Conservation (phyloP, 35 echinoderm and acorn worm species). For the Anneissia japonica region DNA sequence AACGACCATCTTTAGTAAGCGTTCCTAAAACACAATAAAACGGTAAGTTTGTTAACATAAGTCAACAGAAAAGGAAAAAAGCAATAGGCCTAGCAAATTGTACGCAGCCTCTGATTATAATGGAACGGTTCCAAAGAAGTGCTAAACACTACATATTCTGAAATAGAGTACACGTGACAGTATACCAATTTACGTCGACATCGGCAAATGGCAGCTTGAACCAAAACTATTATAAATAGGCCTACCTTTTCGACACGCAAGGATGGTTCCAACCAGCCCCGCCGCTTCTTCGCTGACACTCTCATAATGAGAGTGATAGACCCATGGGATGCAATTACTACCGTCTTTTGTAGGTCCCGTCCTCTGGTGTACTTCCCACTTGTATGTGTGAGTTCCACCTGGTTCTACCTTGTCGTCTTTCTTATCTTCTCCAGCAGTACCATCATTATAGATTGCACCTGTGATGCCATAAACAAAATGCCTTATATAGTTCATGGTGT, state of each 20-base stretch:
- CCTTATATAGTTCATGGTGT: no score
- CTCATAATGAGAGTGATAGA: conserved; percentile 72
- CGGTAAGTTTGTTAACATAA: background rate
- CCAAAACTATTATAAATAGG: background rate
- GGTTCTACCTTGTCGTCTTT: conserved; percentile 48
- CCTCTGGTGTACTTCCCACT: conserved; percentile 40
- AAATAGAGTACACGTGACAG: no score
- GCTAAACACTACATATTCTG: no score
- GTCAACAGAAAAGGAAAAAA: background rate
- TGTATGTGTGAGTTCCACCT: conserved; percentile 53
- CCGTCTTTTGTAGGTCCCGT: conserved; percentile 58
- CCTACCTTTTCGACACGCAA: conserved; percentile 60
- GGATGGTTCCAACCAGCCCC: conserved; percentile 54
- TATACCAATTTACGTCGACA: no score
- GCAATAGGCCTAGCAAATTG: no score
- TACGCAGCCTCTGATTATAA: no score
- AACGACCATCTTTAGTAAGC: conserved; percentile 28
- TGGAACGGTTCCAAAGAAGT: no score
- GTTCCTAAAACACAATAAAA: conserved; percentile 7
- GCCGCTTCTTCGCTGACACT: conserved; percentile 32
- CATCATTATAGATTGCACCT: conserved; percentile 74
- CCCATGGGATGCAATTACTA: conserved; percentile 58
- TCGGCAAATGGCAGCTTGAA: no score
- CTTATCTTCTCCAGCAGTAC: conserved; percentile 51
- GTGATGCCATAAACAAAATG: no score